Evolutionary conservation across 2,888 invertebrate species (phyloP).

Genomic region (Bombylius discolor): DNA sequence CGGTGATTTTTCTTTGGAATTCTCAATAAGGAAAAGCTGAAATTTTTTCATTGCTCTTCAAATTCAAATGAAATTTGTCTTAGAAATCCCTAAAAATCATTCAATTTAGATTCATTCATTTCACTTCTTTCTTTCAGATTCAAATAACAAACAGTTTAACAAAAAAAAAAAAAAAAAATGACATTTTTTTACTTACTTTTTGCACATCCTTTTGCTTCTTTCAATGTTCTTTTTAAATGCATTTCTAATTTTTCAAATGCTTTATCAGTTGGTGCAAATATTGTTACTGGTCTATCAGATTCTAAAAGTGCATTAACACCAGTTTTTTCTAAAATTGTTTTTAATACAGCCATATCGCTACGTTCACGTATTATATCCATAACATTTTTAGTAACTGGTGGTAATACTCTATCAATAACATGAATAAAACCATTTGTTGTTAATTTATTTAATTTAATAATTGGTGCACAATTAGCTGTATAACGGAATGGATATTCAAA

Average conservation of each 20-base stretch:
- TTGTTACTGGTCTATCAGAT: conserved; percentile 42
- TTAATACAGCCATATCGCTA: conserved; percentile 45
- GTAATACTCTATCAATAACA: conserved; percentile 46
- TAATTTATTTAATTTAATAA: conserved; percentile 46
- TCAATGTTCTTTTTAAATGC: conserved; percentile 39
- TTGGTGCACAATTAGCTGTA: conserved; percentile 55
- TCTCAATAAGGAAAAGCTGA: no score
- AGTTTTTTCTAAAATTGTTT: conserved; percentile 42
- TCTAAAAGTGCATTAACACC: conserved; percentile 43
- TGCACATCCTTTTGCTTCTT: conserved; percentile 46
- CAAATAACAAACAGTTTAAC: no score
- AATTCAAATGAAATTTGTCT: no score
- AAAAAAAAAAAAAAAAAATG: conserved; percentile 17
- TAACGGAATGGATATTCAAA: conserved; percentile 27
- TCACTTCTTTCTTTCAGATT: no score
- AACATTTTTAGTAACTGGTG: conserved; percentile 42
- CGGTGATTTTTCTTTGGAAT: no score
- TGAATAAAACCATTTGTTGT: conserved; percentile 56
- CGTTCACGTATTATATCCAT: conserved; percentile 45
- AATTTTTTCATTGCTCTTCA: no score
- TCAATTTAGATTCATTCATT: no score
- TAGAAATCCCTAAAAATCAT: no score
- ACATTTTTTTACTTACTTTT: conserved; percentile 38
- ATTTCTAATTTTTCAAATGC: conserved; percentile 50
- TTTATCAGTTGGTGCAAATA: conserved; percentile 53